Conservation (phyloP, 1,140 invertebrate species). For the Zaprionus inermis region DNA sequence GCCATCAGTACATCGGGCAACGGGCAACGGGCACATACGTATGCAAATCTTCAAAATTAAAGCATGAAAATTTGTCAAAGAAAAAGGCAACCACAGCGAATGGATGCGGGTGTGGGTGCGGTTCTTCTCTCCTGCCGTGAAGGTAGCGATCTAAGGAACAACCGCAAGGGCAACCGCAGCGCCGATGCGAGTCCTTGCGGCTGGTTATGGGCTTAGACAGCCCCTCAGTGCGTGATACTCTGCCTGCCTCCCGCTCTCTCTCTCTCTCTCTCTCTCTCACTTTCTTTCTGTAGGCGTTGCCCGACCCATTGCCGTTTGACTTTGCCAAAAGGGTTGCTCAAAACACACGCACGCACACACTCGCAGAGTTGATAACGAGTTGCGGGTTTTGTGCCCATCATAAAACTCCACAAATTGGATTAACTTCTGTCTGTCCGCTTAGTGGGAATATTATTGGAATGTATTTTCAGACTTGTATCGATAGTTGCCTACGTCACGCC, state of each 20-base stretch:
- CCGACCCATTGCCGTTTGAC: slow-evolving; percentile 41
- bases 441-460: slow-evolving; percentile 17
- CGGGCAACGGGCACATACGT: slow-evolving; percentile 40
- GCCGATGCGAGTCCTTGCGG: slow-evolving; percentile 22
- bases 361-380: slow-evolving; percentile 69
- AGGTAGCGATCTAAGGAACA: slow-evolving; percentile 37
- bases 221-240: slow-evolving; percentile 32
- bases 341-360: slow-evolving; percentile 6
- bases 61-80: slow-evolving; percentile 73
- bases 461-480: slow-evolving; percentile 6
- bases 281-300: slow-evolving; percentile 42
- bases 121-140: slow-evolving; percentile 22
- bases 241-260: background rate
- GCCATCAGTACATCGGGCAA: slow-evolving; percentile 24
- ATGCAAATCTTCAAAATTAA: slow-evolving; percentile 78
- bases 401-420: slow-evolving; percentile 79
- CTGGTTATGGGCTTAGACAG: slow-evolving; percentile 79
- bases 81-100: slow-evolving; percentile 45
- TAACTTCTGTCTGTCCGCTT: slow-evolving; percentile 65
- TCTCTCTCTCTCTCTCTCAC: background rate
- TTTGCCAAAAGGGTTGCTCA: slow-evolving; percentile 60
- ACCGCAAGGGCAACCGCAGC: slow-evolving; percentile 69
- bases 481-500: slow-evolving; percentile 46
- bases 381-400: slow-evolving; percentile 63
- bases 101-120: slow-evolving; percentile 18